Evolutionary conservation across 1,140 invertebrate genomes (phyloP).

Genomic region (Belonocnema kinseyi): DNA sequence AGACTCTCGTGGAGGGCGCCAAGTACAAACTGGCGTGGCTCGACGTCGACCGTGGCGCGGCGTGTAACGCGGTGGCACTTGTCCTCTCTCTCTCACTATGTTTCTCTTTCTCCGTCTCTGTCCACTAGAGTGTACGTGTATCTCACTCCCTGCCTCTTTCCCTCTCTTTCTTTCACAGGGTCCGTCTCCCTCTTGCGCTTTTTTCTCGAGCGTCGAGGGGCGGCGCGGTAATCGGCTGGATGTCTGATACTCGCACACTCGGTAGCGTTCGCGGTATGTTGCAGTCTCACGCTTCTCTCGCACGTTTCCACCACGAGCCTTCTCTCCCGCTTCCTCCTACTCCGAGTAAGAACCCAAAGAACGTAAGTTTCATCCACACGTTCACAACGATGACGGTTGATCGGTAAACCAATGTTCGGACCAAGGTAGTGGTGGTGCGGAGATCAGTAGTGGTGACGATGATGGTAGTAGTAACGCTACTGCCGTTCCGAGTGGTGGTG

Average conservation of each 20-base stretch:
- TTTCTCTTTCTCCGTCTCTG: conserved; percentile 48
- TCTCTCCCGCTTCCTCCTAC: conserved; percentile 34
- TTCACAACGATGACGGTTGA: conserved; percentile 44
- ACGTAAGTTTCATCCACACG: conserved; percentile 37
- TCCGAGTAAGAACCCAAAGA: conserved; percentile 33
- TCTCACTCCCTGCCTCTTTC: conserved; percentile 42
- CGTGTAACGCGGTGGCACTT: conserved; percentile 65
- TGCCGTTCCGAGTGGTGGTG: conserved; percentile 54
- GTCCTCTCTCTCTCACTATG: conserved; percentile 48
- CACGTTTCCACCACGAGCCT: conserved; percentile 26
- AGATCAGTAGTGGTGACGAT: conserved; percentile 38
- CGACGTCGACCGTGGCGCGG: conserved; percentile 55
- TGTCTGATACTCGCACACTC: conserved; percentile 45
- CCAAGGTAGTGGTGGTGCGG: conserved; percentile 43
- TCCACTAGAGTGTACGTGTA: conserved; percentile 37
- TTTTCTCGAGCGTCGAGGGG: conserved; percentile 59
- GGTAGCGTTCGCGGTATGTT: conserved; percentile 42
- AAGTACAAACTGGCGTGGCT: conserved; percentile 69
- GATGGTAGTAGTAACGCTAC: conserved; percentile 54
- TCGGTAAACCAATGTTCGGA: conserved; percentile 31
- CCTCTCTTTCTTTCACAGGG: conserved; percentile 49
- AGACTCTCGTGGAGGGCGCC: conserved; percentile 65
- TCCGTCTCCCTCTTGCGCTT: conserved; percentile 48
- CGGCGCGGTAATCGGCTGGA: conserved; percentile 53
- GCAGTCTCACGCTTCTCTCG: conserved; percentile 32